phyloP scores from a whole-genome alignment of 2,113 vertebrate species.

The Dolichotis patagonum region DNA sequence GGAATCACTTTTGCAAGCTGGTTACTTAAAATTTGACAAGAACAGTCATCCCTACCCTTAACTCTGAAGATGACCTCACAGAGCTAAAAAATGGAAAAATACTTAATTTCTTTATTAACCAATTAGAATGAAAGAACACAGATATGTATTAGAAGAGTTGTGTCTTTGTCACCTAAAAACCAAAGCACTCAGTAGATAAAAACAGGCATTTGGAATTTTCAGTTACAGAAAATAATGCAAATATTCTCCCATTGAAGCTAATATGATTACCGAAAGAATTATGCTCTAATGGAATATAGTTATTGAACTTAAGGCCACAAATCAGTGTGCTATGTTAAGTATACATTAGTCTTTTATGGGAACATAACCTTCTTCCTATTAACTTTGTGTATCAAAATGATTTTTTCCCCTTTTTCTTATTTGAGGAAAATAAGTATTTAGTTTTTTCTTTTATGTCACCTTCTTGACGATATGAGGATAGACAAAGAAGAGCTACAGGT shows the following conservation, averaged over 20 bases:
- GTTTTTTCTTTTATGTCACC: background rate
- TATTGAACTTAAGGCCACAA: constrained; percentile 62
- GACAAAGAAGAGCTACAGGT: background rate
- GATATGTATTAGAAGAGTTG: constrained; percentile 7
- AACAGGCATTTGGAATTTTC: constrained; percentile 70
- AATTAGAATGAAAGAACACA: constrained; percentile 38
- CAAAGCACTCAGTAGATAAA: constrained; percentile 47
- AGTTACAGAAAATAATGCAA: constrained; percentile 62
- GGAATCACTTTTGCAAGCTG: constrained; percentile 48
- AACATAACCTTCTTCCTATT: background rate
- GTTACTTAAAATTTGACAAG: constrained; percentile 57
- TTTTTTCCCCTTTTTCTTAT: background rate
- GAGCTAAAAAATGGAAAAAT: constrained; percentile 42
- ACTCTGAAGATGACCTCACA: constrained; percentile 57
- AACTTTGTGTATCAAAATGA: constrained; percentile 40
- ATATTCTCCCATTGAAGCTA: constrained; percentile 32
- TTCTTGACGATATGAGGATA: background rate
- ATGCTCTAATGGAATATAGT: constrained; percentile 39
- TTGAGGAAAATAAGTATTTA: constrained; percentile 28
- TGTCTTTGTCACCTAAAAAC: constrained; percentile 16
- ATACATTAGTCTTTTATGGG: background rate
- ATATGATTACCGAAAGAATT: constrained; percentile 62
- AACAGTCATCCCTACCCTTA: background rate
- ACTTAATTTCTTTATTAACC: constrained; percentile 50
- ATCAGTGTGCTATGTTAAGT: constrained; percentile 62